Conservation (phyloP, 2,113 vertebrate species). For the Sclerurus mexicanus region DNA sequence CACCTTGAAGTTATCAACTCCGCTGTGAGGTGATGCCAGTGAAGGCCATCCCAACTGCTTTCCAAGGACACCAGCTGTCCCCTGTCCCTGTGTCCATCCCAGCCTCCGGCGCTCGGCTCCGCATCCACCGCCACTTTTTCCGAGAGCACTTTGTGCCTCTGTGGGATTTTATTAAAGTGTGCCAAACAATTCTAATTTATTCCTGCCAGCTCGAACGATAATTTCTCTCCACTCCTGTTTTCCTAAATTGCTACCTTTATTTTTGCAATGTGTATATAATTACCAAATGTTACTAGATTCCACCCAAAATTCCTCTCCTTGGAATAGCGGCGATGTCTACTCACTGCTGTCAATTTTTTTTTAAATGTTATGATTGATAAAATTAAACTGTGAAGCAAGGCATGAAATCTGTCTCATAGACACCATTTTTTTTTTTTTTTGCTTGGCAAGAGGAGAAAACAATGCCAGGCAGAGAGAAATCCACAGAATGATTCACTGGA, state of each 20-base stretch:
- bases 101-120: rapidly evolving
- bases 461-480: neutral
- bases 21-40: rapidly evolving
- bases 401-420: slow-evolving; percentile 44
- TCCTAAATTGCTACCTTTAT: slow-evolving; percentile 69
- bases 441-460: neutral
- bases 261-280: slow-evolving; percentile 76
- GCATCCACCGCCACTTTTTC: neutral
- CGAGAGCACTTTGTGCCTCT: neutral
- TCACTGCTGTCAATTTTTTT: slow-evolving; percentile 49
- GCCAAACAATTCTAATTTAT: slow-evolving; percentile 56
- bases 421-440: neutral
- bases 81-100: neutral
- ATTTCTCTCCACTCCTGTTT: slow-evolving; percentile 46
- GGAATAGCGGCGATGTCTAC: slow-evolving; percentile 52
- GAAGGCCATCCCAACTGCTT: rapidly evolving
- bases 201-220: slow-evolving; percentile 50
- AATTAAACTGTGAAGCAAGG: slow-evolving; percentile 66
- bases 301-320: slow-evolving; percentile 61
- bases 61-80: rapidly evolving
- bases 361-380: slow-evolving; percentile 65
- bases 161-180: slow-evolving; percentile 27
- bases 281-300: slow-evolving; percentile 55
- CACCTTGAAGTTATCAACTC: neutral
- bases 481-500: neutral